Conservation (phyloP, 2,888 invertebrate genomes). For the Cataglyphis altisquamis region DNA sequence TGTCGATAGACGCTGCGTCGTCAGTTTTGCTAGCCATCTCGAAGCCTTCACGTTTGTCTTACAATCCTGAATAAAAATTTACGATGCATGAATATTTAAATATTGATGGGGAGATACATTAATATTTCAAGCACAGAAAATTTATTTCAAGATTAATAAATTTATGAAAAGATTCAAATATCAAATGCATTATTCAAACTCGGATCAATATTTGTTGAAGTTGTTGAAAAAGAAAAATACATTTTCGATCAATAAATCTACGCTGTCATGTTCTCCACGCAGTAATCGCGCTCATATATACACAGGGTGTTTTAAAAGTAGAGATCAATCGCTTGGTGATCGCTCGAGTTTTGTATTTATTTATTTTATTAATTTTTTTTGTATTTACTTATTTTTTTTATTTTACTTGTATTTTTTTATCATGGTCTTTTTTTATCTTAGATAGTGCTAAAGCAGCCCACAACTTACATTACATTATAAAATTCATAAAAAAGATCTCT, state of each 20-base stretch:
- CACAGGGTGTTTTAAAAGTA: too few relatives aligned
- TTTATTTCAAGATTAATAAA: not conserved
- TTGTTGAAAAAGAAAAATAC: not conserved
- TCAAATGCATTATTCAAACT: not conserved
- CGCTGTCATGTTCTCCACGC: not conserved
- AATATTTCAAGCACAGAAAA: not conserved
- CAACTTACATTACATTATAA: too few relatives aligned
- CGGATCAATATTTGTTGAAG: not conserved
- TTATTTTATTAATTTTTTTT: too few relatives aligned
- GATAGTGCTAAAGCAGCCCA: too few relatives aligned
- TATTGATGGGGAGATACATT: not conserved
- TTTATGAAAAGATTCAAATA: not conserved
- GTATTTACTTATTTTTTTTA: too few relatives aligned
- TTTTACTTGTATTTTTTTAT: too few relatives aligned
- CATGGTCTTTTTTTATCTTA: too few relatives aligned
- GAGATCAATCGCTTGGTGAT: too few relatives aligned
- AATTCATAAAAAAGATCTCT: too few relatives aligned
- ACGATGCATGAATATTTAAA: not conserved
- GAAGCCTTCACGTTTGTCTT: constrained; percentile 57
- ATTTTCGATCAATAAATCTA: too few relatives aligned
- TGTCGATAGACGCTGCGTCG: constrained; percentile 82
- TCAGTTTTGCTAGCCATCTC: constrained; percentile 84
- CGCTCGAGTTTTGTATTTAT: too few relatives aligned
- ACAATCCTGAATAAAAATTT: constrained; percentile 63
- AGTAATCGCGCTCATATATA: not conserved